These are phyloP conservation scores for Microcebus griseorufus DNA, from an alignment of 2,113 vertebrate genomes.

Conservation along the genomic window DNA sequence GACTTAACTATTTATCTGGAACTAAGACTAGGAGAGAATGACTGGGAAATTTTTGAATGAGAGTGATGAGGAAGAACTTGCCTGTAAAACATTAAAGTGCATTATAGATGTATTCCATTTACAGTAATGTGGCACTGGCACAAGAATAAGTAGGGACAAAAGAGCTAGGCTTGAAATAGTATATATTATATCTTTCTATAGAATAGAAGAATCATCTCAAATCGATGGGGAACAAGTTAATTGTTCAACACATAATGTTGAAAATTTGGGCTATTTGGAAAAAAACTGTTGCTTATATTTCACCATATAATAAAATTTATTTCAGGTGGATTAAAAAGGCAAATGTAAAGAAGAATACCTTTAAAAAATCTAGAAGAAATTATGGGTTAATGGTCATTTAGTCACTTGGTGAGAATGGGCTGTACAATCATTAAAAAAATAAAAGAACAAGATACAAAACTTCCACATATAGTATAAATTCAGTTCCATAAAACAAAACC, in stretches of 20 bases:
- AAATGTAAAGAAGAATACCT: background rate
- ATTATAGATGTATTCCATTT: background rate
- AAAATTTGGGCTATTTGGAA: background rate
- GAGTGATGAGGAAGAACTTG: background rate
- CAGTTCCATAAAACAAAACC: background rate
- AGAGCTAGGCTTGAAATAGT: background rate
- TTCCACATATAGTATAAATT: background rate
- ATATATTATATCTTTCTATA: background rate
- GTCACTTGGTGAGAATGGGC: background rate
- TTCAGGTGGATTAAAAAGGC: background rate
- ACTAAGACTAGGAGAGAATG: background rate
- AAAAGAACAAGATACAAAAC: background rate
- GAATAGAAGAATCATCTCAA: background rate
- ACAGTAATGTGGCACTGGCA: background rate
- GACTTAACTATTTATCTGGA: background rate
- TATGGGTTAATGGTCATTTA: background rate
- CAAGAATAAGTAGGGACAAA: background rate
- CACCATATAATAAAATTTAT: background rate
- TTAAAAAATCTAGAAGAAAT: constrained; percentile 23
- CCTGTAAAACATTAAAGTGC: background rate
- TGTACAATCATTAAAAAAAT: background rate
- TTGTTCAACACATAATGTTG: background rate
- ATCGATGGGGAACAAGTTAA: background rate
- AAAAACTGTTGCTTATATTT: background rate
- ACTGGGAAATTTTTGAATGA: background rate